Percentiles rank a stretch among this genome's conserved stretches.
These are phyloP conservation scores for Sylvietta virens DNA, from an alignment of 2,113 vertebrate species.

Conservation along the genomic window DNA sequence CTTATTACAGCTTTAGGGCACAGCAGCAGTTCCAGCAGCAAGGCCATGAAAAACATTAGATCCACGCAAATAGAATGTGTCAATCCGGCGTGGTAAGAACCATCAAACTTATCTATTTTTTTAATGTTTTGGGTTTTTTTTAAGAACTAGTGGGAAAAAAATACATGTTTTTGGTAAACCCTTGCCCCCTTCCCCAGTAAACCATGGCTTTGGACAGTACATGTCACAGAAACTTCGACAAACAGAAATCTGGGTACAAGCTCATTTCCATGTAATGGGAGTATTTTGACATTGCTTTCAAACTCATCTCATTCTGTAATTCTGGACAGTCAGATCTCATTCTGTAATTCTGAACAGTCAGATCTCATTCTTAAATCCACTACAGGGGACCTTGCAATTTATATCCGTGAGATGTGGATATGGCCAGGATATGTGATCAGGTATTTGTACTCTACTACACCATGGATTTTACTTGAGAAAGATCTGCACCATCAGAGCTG, in stretches of 20 bases:
- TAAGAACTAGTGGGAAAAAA: background rate
- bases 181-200: background rate
- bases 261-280: background rate
- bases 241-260: background rate
- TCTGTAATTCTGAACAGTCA: background rate
- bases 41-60: conserved; percentile 15
- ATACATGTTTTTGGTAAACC: background rate
- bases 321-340: background rate
- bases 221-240: background rate
- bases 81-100: background rate
- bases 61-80: background rate
- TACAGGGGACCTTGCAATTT: background rate
- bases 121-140: background rate
- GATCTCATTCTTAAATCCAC: background rate
- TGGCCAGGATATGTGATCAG: background rate
- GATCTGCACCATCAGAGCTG: background rate
- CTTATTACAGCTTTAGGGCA: conserved; percentile 18
- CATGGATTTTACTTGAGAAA: background rate
- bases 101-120: background rate
- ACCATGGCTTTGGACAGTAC: background rate
- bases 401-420: background rate
- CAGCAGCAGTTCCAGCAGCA: background rate
- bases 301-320: background rate
- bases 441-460: background rate
- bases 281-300: background rate